A percentile compares a stretch with the other conserved stretches of the same genome.
These are phyloP conservation scores for Rana temporaria DNA, from an alignment of 2,113 vertebrate genomes.

Conservation along the genomic window DNA sequence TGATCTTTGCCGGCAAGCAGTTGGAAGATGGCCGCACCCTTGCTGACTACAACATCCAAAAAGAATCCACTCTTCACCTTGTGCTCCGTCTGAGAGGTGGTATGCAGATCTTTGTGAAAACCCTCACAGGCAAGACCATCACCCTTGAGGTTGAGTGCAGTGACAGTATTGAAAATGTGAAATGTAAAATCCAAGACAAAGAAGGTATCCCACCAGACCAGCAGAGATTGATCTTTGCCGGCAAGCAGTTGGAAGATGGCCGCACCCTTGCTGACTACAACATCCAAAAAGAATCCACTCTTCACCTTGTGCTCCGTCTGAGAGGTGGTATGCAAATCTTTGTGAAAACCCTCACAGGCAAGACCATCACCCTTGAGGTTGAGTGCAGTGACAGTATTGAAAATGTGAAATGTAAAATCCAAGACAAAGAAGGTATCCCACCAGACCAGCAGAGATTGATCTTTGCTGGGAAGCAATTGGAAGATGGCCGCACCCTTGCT, in stretches of 20 bases:
- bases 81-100: conserved; percentile 57
- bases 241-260: no score
- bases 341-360: conserved; percentile 59
- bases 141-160: no score
- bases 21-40: no score
- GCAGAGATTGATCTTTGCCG: conserved; percentile 54
- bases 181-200: conserved; percentile 74
- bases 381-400: background rate
- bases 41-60: no score
- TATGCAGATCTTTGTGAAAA: conserved; percentile 66
- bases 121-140: conserved; percentile 52
- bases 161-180: conserved; percentile 66
- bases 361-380: no score
- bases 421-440: conserved; percentile 64
- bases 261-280: no score
- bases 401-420: background rate
- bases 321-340: conserved; percentile 44
- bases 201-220: conserved; percentile 63
- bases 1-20: conserved; percentile 27
- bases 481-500: no score
- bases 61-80: background rate
- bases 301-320: background rate
- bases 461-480: no score
- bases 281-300: no score
- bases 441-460: no score